Evolutionary conservation across 2,113 vertebrate genomes (phyloP).

Genomic region (Tupaia chinensis): DNA sequence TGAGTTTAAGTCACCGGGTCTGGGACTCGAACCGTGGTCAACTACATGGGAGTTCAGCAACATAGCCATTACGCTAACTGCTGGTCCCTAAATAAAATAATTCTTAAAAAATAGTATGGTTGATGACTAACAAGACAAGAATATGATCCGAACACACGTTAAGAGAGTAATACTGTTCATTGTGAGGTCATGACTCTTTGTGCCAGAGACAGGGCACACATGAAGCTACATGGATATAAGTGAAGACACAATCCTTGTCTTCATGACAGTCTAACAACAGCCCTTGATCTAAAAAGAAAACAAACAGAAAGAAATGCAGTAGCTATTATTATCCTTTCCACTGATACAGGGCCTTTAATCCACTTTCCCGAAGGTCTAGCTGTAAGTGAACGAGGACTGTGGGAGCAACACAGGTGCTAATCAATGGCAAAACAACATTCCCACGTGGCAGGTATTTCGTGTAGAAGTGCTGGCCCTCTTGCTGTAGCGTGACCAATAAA

Average conservation of each 20-base stretch:
- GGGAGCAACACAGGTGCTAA: not conserved
- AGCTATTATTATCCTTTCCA: not conserved
- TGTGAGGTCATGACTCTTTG: not conserved
- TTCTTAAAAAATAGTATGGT: too few relatives aligned
- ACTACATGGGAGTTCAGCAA: too few relatives aligned
- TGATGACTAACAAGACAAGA: not conserved
- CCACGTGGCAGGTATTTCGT: not conserved
- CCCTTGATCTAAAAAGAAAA: not conserved
- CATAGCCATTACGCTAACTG: too few relatives aligned
- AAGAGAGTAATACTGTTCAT: not conserved
- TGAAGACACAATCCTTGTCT: not conserved
- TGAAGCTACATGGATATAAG: not conserved
- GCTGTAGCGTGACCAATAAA: not conserved
- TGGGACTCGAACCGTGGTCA: too few relatives aligned
- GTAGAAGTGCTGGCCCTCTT: not conserved
- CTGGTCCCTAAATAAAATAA: too few relatives aligned
- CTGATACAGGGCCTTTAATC: not conserved
- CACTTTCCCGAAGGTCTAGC: not conserved
- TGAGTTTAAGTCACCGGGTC: too few relatives aligned
- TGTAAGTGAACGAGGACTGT: constrained; percentile 1
- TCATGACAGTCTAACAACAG: constrained; percentile 1
- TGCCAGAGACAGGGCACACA: not conserved
- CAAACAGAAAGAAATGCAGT: not conserved
- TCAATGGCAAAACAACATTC: not conserved
- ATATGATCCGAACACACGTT: constrained; percentile 27